Evolutionary conservation across 23 tunicate species (phyloP).

Genomic region (Diplosoma virens): DNA sequence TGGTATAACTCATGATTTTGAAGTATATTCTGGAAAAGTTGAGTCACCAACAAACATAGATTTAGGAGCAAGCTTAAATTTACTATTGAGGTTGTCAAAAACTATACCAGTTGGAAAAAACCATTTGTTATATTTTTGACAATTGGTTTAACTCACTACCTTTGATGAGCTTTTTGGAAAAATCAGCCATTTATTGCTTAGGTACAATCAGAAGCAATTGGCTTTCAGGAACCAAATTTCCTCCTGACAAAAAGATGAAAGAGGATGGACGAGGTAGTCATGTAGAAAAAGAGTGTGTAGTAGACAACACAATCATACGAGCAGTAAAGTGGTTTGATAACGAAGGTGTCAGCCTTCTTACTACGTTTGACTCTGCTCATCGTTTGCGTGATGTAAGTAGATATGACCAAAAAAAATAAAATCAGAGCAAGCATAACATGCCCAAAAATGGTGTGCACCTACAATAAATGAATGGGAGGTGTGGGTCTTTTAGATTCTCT

Average conservation of each 20-base stretch:
- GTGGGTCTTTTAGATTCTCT: slow-evolving; percentile 5
- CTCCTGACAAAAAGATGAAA: slow-evolving; percentile 3
- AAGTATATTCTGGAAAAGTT: slow-evolving; percentile 8
- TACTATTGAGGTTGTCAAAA: slow-evolving; percentile 5
- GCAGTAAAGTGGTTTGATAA: slow-evolving; percentile 24
- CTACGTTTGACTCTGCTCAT: slow-evolving; percentile 5
- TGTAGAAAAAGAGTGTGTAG: not conserved
- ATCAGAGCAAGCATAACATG: slow-evolving; percentile 12
- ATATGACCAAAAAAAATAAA: not conserved
- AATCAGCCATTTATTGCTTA: not conserved
- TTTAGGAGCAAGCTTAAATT: slow-evolving; percentile 22
- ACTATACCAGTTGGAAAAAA: not conserved
- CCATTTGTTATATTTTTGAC: slow-evolving; percentile 25
- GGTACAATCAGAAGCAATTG: slow-evolving; percentile 22
- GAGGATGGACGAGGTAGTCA: not conserved
- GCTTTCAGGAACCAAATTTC: not conserved
- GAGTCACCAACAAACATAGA: not conserved
- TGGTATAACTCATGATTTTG: slow-evolving; percentile 14
- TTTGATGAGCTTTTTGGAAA: not conserved
- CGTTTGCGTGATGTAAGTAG: not conserved
- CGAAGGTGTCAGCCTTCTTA: slow-evolving; percentile 15
- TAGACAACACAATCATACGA: not conserved
- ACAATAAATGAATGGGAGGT: slow-evolving; percentile 12
- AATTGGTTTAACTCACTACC: slow-evolving; percentile 24
- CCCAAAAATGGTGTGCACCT: not conserved